These are phyloP conservation scores for Tragelaphus imberbis DNA, from an alignment of 2,113 vertebrate genomes.

Conservation along the genomic window DNA sequence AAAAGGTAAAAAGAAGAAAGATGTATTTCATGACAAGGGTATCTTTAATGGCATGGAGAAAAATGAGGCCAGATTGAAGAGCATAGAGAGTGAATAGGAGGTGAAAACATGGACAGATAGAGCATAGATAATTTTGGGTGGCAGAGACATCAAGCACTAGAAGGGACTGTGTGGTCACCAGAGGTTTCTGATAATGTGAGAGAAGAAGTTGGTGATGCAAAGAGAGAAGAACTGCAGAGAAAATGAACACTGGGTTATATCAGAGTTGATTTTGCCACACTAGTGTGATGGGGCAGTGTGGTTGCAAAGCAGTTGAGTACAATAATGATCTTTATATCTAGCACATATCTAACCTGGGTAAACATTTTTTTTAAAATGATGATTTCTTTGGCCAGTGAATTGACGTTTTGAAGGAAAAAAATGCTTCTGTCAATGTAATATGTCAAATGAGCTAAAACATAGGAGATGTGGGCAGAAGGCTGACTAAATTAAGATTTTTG, in stretches of 20 bases:
- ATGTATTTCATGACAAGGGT: background rate
- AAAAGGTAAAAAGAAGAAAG: background rate
- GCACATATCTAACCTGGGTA: background rate
- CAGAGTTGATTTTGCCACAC: background rate
- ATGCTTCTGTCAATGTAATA: background rate
- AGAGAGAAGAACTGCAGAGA: background rate
- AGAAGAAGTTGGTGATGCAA: background rate
- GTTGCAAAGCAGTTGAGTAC: background rate
- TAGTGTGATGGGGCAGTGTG: background rate
- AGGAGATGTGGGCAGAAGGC: background rate
- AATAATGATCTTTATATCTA: background rate
- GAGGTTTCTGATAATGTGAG: background rate
- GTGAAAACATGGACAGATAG: background rate
- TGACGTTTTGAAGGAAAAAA: background rate
- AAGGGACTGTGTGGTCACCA: background rate
- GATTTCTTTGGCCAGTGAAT: background rate
- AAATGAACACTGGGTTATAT: background rate
- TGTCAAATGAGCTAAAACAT: background rate
- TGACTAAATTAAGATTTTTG: background rate
- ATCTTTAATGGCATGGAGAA: background rate
- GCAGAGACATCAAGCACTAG: background rate
- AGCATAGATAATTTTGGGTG: background rate
- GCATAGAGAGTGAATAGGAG: background rate
- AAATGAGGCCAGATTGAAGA: background rate
- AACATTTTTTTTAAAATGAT: background rate